phyloP scores from a whole-genome alignment of 2,113 vertebrate genomes.

The Macroglossus sobrinus region DNA sequence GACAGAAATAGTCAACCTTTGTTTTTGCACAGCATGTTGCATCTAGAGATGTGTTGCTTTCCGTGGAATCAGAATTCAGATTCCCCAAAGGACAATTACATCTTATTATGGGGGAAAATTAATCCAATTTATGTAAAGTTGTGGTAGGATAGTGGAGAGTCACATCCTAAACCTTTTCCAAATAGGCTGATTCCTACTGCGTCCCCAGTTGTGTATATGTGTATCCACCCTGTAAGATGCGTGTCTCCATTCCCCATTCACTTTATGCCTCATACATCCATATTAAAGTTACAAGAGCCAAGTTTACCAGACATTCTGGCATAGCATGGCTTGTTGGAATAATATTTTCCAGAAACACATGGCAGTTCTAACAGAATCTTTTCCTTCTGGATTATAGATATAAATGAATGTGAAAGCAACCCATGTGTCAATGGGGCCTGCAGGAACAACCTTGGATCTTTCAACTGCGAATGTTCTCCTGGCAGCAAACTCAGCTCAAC shows the following conservation, averaged over 20 bases:
- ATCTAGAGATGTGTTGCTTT: conserved; percentile 37
- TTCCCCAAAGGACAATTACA: conserved; percentile 57
- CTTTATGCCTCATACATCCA: conserved; percentile 37
- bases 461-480: conserved; percentile 87
- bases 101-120: conserved; percentile 23
- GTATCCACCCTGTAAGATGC: not conserved
- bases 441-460: conserved; percentile 90
- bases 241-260: conserved; percentile 31
- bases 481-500: conserved; percentile 87
- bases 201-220: not conserved
- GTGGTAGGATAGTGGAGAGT: not conserved
- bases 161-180: conserved; percentile 40
- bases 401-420: conserved; percentile 89
- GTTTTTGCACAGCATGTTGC: conserved; percentile 55
- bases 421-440: conserved; percentile 88
- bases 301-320: conserved; percentile 68
- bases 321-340: conserved; percentile 52
- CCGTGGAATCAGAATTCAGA: conserved; percentile 45
- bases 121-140: conserved; percentile 46
- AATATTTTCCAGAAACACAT: conserved; percentile 76
- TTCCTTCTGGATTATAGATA: conserved; percentile 83
- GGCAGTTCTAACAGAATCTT: conserved; percentile 71
- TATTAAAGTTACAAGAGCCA: conserved; percentile 70
- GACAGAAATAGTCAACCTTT: conserved; percentile 68
- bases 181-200: not conserved